phyloP scores from a whole-genome alignment of 1,140 invertebrate species.

The Hylaeus anthracinus region DNA sequence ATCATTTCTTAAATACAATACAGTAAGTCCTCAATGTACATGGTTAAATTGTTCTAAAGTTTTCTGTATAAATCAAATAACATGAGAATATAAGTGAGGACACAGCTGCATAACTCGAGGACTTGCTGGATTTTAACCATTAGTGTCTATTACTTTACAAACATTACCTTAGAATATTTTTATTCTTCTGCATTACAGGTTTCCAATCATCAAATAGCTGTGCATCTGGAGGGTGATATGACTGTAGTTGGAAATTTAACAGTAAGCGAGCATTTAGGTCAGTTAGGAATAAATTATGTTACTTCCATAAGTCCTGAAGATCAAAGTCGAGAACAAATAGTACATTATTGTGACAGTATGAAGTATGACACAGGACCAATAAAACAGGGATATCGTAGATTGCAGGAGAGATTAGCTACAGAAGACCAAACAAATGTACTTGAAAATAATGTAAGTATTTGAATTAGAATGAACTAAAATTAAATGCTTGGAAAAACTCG shows the following conservation, averaged over 20 bases:
- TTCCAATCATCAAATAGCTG: conserved; percentile 76
- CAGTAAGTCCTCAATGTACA: too few species aligned
- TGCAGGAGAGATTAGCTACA: conserved; percentile 67
- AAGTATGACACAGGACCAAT: conserved; percentile 72
- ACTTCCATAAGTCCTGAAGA: conserved; percentile 72
- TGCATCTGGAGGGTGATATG: conserved; percentile 76
- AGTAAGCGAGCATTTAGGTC: conserved; percentile 71
- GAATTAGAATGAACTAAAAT: neutral
- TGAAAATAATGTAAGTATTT: conserved; percentile 68
- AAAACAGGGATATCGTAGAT: conserved; percentile 73
- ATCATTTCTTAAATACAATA: conserved; percentile 3
- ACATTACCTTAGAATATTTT: neutral
- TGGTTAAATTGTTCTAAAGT: too few species aligned
- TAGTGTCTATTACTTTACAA: neutral
- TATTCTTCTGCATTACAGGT: conserved; percentile 62
- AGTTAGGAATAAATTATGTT: conserved; percentile 79
- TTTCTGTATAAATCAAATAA: too few species aligned
- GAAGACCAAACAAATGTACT: conserved; percentile 60
- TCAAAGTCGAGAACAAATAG: conserved; percentile 70
- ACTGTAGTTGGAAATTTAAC: conserved; percentile 77
- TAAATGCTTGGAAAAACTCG: too few species aligned
- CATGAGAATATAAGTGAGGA: too few species aligned
- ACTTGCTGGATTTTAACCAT: neutral
- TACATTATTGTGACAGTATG: conserved; percentile 74
- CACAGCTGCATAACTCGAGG: too few species aligned